Conservation (phyloP, 2,888 invertebrate species). For the Amiota communis region DNA sequence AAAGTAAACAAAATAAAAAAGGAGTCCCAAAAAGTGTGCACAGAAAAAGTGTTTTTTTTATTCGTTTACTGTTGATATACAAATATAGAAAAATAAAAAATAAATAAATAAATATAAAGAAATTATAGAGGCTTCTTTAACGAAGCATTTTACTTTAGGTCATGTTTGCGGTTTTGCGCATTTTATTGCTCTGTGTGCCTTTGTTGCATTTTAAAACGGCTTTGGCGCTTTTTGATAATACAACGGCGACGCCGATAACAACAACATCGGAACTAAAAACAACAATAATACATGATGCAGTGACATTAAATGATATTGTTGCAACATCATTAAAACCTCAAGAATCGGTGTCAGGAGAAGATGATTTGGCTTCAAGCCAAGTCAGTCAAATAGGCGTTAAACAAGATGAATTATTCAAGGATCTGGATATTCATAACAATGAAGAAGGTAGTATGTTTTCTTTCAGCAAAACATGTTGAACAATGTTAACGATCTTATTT, state of each 20-base stretch:
- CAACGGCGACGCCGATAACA: conserved; percentile 46
- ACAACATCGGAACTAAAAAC: conserved; percentile 38
- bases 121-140: background rate
- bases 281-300: conserved; percentile 27
- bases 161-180: conserved; percentile 56
- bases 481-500: background rate
- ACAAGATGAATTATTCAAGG: background rate
- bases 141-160: conserved; percentile 28
- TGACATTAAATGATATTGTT: background rate
- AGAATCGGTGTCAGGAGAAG: no score
- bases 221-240: conserved; percentile 31
- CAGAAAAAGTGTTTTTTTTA: conserved; percentile 47
- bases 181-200: conserved; percentile 62
- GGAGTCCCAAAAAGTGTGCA: conserved; percentile 42
- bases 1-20: conserved; percentile 18
- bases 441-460: background rate
- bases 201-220: conserved; percentile 61
- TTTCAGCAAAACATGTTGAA: background rate
- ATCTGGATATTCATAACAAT: background rate
- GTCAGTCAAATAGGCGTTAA: background rate
- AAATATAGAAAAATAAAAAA: conserved; percentile 34
- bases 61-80: conserved; percentile 42
- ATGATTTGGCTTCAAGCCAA: no score
- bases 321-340: background rate
- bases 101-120: conserved; percentile 33